These are phyloP conservation scores for Diploptera punctata DNA, from an alignment of 2,888 invertebrate species.

Conservation along the genomic window DNA sequence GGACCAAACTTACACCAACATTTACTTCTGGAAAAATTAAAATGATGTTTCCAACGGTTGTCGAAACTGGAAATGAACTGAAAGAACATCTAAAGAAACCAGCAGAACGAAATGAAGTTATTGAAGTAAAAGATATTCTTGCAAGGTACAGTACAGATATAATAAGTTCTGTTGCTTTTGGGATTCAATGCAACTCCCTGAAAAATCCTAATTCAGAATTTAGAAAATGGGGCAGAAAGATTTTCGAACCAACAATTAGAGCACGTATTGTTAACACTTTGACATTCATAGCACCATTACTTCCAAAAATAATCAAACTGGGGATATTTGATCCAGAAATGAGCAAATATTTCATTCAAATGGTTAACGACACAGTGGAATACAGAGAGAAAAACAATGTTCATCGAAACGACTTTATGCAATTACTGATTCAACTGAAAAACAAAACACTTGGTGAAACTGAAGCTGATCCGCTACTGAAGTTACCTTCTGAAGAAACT, in stretches of 20 bases:
- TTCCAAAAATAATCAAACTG: neutral
- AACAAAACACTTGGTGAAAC: too few relatives aligned
- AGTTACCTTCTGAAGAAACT: too few relatives aligned
- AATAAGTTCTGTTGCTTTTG: conserved; percentile 56
- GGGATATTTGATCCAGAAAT: too few relatives aligned
- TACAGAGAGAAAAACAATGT: conserved; percentile 46
- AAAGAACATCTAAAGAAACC: conserved; percentile 36
- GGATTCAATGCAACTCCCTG: conserved; percentile 52
- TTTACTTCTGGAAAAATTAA: conserved; percentile 62
- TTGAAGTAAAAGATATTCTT: conserved; percentile 42
- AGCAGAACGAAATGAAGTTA: conserved; percentile 32
- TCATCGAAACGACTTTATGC: conserved; percentile 46
- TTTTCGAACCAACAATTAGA: conserved; percentile 48
- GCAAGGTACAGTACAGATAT: conserved; percentile 47
- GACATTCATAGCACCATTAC: conserved; percentile 1
- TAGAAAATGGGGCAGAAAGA: conserved; percentile 48
- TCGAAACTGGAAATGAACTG: conserved; percentile 54
- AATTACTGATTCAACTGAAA: conserved; percentile 41
- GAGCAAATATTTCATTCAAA: too few relatives aligned
- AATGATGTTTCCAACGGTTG: conserved; percentile 59
- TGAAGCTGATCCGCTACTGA: too few relatives aligned
- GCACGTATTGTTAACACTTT: conserved; percentile 49
- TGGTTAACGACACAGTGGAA: too few relatives aligned
- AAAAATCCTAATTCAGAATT: conserved; percentile 53
- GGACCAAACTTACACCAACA: conserved; percentile 60